Conservation (phyloP, 1,140 invertebrate species). For the Nasonia longicornis region DNA sequence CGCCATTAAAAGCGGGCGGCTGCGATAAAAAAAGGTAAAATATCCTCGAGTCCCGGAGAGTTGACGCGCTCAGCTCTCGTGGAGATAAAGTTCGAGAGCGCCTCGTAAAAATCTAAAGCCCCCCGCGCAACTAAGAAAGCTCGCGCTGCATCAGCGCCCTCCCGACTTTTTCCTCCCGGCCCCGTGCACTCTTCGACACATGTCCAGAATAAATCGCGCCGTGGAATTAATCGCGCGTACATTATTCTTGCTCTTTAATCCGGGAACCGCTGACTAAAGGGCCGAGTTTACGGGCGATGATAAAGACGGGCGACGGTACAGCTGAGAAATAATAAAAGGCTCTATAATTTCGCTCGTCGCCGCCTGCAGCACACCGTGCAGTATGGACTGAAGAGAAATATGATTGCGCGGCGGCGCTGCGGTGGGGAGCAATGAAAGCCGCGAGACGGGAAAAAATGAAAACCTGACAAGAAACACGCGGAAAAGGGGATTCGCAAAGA, state of each 20-base stretch:
- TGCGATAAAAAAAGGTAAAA: constrained; percentile 32
- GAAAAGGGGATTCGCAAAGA: constrained; percentile 36
- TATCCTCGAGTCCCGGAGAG: background rate
- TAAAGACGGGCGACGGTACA: too few species aligned
- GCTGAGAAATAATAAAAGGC: too few species aligned
- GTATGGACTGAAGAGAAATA: background rate
- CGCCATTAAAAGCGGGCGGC: constrained; percentile 6
- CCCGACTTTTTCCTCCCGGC: background rate
- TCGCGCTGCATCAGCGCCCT: constrained; percentile 32
- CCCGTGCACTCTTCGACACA: background rate
- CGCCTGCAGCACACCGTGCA: too few species aligned
- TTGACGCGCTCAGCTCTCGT: background rate
- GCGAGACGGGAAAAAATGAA: constrained; percentile 5
- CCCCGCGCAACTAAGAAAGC: constrained; percentile 22
- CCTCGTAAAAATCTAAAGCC: constrained; percentile 37
- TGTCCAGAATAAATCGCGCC: constrained; percentile 31
- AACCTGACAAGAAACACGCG: constrained; percentile 13
- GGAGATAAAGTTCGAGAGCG: constrained; percentile 32
- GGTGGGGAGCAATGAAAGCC: background rate
- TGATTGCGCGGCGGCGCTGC: background rate
- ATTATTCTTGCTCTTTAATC: background rate
- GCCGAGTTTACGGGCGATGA: background rate
- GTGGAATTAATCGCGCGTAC: constrained; percentile 21
- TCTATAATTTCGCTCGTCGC: background rate
- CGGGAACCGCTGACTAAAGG: too few species aligned